These are phyloP conservation scores for Holothuria glaberrima DNA, from an alignment of 35 echinoderm and acorn worm species.

Conservation along the genomic window DNA sequence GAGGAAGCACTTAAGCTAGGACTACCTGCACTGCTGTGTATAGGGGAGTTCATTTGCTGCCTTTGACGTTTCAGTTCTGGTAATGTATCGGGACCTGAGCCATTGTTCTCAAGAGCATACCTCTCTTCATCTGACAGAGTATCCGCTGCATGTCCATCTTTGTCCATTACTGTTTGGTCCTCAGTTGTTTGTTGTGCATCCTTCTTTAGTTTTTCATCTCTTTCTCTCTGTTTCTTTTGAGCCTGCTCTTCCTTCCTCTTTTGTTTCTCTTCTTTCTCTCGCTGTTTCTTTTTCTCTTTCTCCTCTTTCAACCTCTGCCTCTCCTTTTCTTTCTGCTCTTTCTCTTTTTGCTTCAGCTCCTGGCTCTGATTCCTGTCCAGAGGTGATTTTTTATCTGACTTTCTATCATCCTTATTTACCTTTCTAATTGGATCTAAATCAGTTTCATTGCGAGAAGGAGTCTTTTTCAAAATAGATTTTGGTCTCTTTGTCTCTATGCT, in stretches of 20 bases:
- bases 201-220: conserved; percentile 17
- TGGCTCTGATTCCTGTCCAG: conserved; percentile 29
- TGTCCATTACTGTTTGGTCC: background rate
- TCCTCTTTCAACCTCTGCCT: conserved; percentile 51
- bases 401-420: conserved; percentile 18
- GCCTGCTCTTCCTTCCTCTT: conserved; percentile 45
- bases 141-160: background rate
- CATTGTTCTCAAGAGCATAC: background rate
- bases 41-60: conserved; percentile 52
- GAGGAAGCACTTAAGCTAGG: conserved; percentile 43
- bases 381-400: conserved; percentile 15
- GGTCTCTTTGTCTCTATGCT: conserved; percentile 48
- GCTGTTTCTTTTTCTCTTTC: conserved; percentile 61
- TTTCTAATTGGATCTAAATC: conserved; percentile 43
- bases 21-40: conserved; percentile 31
- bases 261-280: conserved; percentile 57
- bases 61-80: conserved; percentile 70
- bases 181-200: background rate
- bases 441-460: background rate
- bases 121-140: background rate
- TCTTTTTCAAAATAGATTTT: conserved; percentile 71
- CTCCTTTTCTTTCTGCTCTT: conserved; percentile 62
- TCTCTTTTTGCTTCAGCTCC: conserved; percentile 48
- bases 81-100: conserved; percentile 57
- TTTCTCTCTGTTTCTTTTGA: conserved; percentile 46